Evolutionary conservation across 2,797 vertebrate genomes (phyloP), one percentile per base, ranked within the genome.

Genomic region (Apogon talboti): DNA sequence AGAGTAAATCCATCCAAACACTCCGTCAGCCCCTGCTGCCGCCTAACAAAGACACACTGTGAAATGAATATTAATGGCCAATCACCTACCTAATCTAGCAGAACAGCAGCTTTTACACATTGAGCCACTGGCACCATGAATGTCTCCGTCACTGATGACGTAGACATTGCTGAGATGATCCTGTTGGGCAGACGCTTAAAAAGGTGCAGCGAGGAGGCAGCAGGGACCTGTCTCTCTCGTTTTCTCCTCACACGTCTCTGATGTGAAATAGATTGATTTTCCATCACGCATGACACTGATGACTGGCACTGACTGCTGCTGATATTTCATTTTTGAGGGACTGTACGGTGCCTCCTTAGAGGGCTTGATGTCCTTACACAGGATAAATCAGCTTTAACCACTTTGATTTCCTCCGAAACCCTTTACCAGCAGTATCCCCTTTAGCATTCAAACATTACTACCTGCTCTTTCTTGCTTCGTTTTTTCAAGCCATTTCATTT

Each of bases 261-360:
- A 90, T 92, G 93, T 90, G 89, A 93, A 92, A 91, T 83, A 87
- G 88, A 93, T 92, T 91, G 93, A 93, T 94, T 93, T 94, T 90
- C 90, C 89, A 92, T 93, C 89, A 86, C 73, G 69, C 79, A 54
- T 87, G 76, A 78, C 87, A 82, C 86, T 84, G 88, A 90, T 91
- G 90, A 92, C 91, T 90, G 87, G 79, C 91, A 90, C 87, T 89
- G 91, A 86, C 92, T 91, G 87, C 88, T 87, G 88, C 89, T 91
- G 91, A 89, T 90, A 90, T 93, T 92, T 91, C 87, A 88, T 86
- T 92, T 90, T 85, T 83, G 80, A 90, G 84, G 74, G 74, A 67
- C 74, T 77, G 71, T 47, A 85, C 67, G 67, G 57, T 37, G 46
- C 61, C 69, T 88, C 83, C 82, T 91, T 74, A 87, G 91, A 91